Evolutionary conservation across 1,140 invertebrate genomes (phyloP).

Genomic region (Phocides pigmalion): DNA sequence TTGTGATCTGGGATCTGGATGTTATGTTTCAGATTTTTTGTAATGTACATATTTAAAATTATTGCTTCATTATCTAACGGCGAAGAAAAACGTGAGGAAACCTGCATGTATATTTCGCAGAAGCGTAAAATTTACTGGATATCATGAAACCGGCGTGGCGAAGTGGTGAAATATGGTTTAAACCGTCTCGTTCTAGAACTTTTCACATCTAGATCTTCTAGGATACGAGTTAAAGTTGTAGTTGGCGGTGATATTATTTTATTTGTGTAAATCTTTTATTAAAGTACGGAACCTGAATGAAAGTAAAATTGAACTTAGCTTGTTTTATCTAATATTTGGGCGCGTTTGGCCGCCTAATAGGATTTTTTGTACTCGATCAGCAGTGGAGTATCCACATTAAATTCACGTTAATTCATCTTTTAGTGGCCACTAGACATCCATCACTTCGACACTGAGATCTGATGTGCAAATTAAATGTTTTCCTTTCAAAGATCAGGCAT

Average conservation of each 20-base stretch:
- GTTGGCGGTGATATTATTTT: no score
- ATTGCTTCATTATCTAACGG: no score
- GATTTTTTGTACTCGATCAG: constrained; percentile 61
- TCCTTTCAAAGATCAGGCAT: not conserved
- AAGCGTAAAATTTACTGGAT: no score
- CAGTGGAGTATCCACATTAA: constrained; percentile 57
- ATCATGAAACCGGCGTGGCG: no score
- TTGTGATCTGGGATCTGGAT: no score
- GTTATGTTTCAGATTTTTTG: no score
- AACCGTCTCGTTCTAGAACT: no score
- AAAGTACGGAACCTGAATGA: not conserved
- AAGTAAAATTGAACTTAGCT: constrained; percentile 27
- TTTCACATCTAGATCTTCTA: constrained; percentile 18
- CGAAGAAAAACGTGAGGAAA: no score
- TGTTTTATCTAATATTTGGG: constrained; percentile 67
- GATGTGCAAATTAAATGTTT: constrained; percentile 34
- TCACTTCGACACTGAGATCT: constrained; percentile 44
- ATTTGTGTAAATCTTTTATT: not conserved
- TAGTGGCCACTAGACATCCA: constrained; percentile 51
- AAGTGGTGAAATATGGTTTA: no score
- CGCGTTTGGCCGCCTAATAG: constrained; percentile 65
- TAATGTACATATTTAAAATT: no score
- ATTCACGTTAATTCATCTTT: constrained; percentile 62
- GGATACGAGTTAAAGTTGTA: no score
- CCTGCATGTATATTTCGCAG: no score